Conservation (phyloP, 2,888 invertebrate genomes). For the Andrena dorsata region DNA sequence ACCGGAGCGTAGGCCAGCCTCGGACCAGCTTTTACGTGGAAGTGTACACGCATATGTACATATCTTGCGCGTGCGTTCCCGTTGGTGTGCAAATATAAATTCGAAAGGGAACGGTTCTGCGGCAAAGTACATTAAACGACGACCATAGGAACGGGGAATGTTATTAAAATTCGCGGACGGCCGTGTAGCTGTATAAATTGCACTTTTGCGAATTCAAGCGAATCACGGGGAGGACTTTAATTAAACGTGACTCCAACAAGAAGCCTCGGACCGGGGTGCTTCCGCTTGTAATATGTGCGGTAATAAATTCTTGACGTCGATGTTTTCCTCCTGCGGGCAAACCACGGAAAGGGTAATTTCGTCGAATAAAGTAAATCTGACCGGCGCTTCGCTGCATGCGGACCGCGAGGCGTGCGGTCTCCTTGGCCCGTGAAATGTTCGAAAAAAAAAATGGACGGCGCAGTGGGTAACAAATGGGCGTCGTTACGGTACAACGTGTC, state of each 20-base stretch:
- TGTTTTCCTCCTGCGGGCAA: conserved; percentile 11
- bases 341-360: not conserved
- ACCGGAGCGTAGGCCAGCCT: not conserved
- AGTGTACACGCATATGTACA: not conserved
- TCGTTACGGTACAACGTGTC: conserved; percentile 10
- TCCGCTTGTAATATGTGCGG: conserved; percentile 22
- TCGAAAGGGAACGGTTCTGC: conserved; percentile 19
- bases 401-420: not conserved
- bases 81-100: not conserved
- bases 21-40: not conserved
- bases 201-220: conserved; percentile 46
- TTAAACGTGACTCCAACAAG: conserved; percentile 52
- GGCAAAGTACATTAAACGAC: conserved; percentile 40
- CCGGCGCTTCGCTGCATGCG: not conserved
- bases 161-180: conserved; percentile 54
- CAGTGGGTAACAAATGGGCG: conserved; percentile 4
- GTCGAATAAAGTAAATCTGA: not conserved
- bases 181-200: conserved; percentile 40
- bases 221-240: conserved; percentile 46
- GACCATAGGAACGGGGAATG: conserved; percentile 21
- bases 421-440: not conserved
- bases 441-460: not conserved
- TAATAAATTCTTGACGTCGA: conserved; percentile 41
- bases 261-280: not conserved
- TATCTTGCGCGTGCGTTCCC: not conserved